phyloP scores from a whole-genome alignment of 1,140 invertebrate genomes.

The Babylonia areolata region DNA sequence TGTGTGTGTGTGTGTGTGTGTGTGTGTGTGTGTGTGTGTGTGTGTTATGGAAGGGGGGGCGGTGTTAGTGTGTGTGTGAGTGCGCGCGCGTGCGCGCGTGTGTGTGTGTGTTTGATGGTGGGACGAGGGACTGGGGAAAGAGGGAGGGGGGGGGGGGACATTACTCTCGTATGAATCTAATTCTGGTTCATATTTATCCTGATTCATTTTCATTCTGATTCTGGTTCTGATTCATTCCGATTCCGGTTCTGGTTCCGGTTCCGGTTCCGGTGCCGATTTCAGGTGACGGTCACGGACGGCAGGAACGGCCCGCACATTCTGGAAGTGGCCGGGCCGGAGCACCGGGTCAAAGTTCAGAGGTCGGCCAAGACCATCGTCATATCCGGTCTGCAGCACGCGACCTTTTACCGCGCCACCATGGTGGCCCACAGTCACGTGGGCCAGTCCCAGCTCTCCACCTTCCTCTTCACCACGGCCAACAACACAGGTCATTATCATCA shows the following conservation, averaged over 20 bases:
- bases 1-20: slow-evolving; percentile 12
- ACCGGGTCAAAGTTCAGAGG: slow-evolving; percentile 17
- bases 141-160: no score
- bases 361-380: slow-evolving; percentile 28
- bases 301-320: not conserved
- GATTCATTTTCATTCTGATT: no score
- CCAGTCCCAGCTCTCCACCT: slow-evolving; percentile 4
- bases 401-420: slow-evolving; percentile 32
- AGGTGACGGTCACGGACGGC: slow-evolving; percentile 11
- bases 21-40: not conserved
- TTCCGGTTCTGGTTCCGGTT: no score
- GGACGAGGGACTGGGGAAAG: no score
- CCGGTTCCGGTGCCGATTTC: no score
- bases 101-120: no score
- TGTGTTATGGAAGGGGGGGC: no score
- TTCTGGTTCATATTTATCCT: no score
- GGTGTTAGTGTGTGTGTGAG: no score
- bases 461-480: slow-evolving; percentile 29
- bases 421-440: slow-evolving; percentile 30
- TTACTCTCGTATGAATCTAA: no score
- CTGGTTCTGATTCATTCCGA: no score
- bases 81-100: no score
- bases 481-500: slow-evolving; percentile 18
- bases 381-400: slow-evolving; percentile 4
- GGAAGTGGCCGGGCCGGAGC: slow-evolving; percentile 12